phyloP scores from a whole-genome alignment of 2,888 invertebrate genomes.

The Spisula subtruncata region DNA sequence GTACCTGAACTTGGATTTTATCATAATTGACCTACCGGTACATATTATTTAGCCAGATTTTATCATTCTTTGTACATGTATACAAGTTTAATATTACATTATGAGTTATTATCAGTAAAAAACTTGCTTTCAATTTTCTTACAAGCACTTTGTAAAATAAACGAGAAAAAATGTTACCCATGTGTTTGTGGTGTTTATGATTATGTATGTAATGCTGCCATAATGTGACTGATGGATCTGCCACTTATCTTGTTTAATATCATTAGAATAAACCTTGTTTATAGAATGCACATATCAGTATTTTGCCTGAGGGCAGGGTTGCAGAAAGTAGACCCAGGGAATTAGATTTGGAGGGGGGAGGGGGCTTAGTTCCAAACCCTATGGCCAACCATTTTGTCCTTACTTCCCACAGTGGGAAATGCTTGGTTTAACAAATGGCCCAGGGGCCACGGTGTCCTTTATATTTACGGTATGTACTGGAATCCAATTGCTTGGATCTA shows the following conservation, averaged over 20 bases:
- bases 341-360: too few relatives aligned
- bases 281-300: too few relatives aligned
- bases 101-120: not conserved
- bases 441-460: too few relatives aligned
- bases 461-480: too few relatives aligned
- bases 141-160: not conserved
- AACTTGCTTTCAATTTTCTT: not conserved
- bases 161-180: not conserved
- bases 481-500: too few relatives aligned
- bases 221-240: not conserved
- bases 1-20: not conserved
- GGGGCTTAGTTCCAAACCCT: too few relatives aligned
- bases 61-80: not conserved
- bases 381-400: too few relatives aligned
- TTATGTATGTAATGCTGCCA: not conserved
- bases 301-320: too few relatives aligned
- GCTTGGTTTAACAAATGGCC: too few relatives aligned
- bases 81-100: not conserved
- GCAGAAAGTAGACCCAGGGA: too few relatives aligned
- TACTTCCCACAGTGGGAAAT: too few relatives aligned
- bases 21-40: not conserved
- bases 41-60: constrained; percentile 8
- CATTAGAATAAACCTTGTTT: too few relatives aligned
- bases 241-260: not conserved
- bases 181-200: not conserved